Base-by-base conservation (phyloP, 2,797 vertebrate species). In the Somateria mollissima region DNA sequence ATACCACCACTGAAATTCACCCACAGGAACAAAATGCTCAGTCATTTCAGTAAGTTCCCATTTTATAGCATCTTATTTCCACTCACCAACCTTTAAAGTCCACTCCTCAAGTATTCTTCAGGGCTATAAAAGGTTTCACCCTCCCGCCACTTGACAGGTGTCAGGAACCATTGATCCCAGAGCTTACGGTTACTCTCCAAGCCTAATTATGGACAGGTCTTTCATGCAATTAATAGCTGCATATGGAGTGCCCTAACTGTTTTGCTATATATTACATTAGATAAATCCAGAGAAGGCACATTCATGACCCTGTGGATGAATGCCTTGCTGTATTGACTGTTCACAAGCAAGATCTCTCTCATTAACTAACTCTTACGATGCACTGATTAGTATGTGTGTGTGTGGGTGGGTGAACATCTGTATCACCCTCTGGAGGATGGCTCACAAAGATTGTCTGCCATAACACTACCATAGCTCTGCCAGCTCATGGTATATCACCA, bases 161-260 rank as follows among this genome's bases (percentile, higher is more conserved):
- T 83, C 95, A 90, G 84, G 92, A 95, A 71, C 72, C 78, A 80
- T 18, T 77, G 82, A 92, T 85, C 92, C 61, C 54, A 67, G 45
- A 77, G 72, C 80, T 54, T 66, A 80, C 7, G 3, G 75, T 85
- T 66, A 83, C 87, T 83, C 75, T 91, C 57, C 92, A 96, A 96
- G 90, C 67, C 94, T 97, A 95, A 95, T 95, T 97, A 96, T 84
- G 76, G 87, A 73, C 74, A 78, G 80, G 77, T 95, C 96, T 91
- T 95, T 80, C 94, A 94, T 51, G 73, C 96, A 97, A 97, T 97
- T 97, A 97, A 94, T 88, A 96, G 83, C 73, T 97, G 96, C 86
- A 96, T 94, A 86, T 88, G 77, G 53, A 73, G 56, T 13, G 5
- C 73, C 89, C 62, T 49, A 34, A 90, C 92, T 91, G 94, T 58